These are phyloP conservation scores for Mastomys coucha DNA, from an alignment of 2,113 vertebrate genomes.

Conservation along the genomic window DNA sequence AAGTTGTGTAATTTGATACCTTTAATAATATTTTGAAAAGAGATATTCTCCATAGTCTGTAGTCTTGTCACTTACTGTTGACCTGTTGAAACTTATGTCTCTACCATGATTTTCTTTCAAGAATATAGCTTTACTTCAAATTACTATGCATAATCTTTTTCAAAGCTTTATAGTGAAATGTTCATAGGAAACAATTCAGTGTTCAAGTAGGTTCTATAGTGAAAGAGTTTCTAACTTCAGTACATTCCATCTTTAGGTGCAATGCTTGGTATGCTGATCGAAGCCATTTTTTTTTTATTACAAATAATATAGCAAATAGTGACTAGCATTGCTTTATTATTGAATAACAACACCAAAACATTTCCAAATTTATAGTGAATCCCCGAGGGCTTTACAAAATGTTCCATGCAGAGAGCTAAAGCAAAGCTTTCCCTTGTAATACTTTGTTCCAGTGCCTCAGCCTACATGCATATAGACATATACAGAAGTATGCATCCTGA, in stretches of 20 bases:
- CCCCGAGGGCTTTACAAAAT: not conserved
- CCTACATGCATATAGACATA: not conserved
- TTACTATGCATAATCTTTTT: not conserved
- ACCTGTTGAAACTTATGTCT: not conserved
- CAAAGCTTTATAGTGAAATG: not conserved
- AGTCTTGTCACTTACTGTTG: not conserved
- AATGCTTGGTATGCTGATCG: not conserved
- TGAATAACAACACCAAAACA: not conserved
- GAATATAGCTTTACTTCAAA: not conserved
- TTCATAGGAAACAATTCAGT: not conserved
- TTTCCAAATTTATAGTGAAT: slow-evolving; percentile 20
- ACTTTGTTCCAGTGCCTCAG: not conserved
- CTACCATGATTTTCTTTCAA: not conserved
- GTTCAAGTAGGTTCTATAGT: not conserved
- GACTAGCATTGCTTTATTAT: not conserved
- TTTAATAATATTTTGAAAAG: not conserved
- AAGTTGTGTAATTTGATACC: not conserved
- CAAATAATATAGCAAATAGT: not conserved
- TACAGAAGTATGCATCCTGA: not conserved
- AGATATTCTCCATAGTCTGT: not conserved
- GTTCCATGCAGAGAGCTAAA: not conserved
- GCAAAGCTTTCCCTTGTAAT: not conserved
- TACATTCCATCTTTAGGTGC: not conserved
- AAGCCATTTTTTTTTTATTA: not conserved
- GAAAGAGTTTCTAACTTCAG: not conserved